Conservation (phyloP, 2,113 vertebrate species). For the Cottus gobio region DNA sequence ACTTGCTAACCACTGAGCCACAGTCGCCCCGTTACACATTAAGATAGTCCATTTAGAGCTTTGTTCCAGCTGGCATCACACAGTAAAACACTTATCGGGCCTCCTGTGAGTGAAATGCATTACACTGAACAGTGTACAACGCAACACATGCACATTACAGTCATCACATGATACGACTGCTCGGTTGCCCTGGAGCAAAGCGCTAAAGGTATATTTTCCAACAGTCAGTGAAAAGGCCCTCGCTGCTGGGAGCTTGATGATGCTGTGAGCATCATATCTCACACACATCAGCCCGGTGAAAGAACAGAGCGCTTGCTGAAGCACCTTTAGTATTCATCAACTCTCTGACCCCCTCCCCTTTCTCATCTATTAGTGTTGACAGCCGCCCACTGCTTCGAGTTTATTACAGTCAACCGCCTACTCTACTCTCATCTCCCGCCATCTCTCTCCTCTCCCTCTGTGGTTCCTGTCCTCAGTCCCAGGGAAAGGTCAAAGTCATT, state of each 20-base stretch:
- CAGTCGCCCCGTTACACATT: too few relatives aligned
- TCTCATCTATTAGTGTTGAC: slow-evolving; percentile 74
- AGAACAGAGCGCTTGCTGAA: slow-evolving; percentile 38
- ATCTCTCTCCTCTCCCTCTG: slow-evolving; percentile 58
- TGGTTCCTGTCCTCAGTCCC: slow-evolving; percentile 65
- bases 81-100: background rate
- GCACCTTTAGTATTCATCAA: slow-evolving; percentile 73
- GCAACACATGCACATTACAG: background rate
- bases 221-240: too few relatives aligned
- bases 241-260: background rate
- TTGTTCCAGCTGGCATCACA: background rate
- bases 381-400: slow-evolving; percentile 76
- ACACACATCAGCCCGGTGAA: slow-evolving; percentile 35
- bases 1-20: too few relatives aligned
- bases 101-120: background rate
- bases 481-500: slow-evolving; percentile 82
- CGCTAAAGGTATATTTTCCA: slow-evolving; percentile 5
- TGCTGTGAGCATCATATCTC: slow-evolving; percentile 24
- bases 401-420: slow-evolving; percentile 75
- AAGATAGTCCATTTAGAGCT: background rate
- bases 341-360: slow-evolving; percentile 49
- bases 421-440: slow-evolving; percentile 53
- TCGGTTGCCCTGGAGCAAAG: background rate
- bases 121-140: background rate
- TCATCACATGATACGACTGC: background rate